A percentile compares a stretch with the other conserved stretches of the same genome.
Evolutionary conservation across 2,113 vertebrate species (phyloP).

Genomic region (Xyrauchen texanus): DNA sequence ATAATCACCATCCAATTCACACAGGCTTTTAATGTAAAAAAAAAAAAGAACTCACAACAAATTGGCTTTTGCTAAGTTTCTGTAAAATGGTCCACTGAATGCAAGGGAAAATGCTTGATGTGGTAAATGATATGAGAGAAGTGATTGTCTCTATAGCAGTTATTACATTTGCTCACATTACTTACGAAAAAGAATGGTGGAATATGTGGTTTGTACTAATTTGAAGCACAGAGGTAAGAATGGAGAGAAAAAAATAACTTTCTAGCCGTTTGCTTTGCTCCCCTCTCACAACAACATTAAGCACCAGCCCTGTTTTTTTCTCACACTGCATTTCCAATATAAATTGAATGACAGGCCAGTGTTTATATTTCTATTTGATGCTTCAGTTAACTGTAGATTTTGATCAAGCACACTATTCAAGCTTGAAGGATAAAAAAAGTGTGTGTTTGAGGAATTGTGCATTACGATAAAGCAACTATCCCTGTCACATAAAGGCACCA

Average conservation of each 20-base stretch:
- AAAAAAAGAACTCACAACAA: constrained; percentile 34
- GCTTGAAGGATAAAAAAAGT: constrained; percentile 40
- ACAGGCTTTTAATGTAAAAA: constrained; percentile 49
- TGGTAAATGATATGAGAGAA: background rate
- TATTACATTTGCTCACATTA: background rate
- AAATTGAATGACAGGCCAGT: constrained; percentile 45
- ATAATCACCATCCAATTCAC: constrained; percentile 56
- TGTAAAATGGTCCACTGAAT: constrained; percentile 46
- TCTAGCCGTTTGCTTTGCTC: constrained; percentile 1
- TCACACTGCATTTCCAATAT: constrained; percentile 39
- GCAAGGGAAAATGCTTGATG: constrained; percentile 6
- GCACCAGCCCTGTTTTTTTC: constrained; percentile 1
- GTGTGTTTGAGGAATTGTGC: constrained; percentile 34
- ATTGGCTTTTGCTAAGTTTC: constrained; percentile 52
- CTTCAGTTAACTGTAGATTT: constrained; percentile 53
- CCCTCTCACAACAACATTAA: constrained; percentile 32
- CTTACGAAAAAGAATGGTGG: background rate
- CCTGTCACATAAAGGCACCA: constrained; percentile 4
- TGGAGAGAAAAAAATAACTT: constrained; percentile 6
- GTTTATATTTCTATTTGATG: constrained; percentile 52
- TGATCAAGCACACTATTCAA: constrained; percentile 45
- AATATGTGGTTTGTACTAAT: background rate
- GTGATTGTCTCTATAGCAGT: too few species aligned
- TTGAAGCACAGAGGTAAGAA: constrained; percentile 2
- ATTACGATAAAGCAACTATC: constrained; percentile 24